Evolutionary conservation across 2,888 invertebrate genomes (phyloP).

Genomic region (Cerastoderma edule): DNA sequence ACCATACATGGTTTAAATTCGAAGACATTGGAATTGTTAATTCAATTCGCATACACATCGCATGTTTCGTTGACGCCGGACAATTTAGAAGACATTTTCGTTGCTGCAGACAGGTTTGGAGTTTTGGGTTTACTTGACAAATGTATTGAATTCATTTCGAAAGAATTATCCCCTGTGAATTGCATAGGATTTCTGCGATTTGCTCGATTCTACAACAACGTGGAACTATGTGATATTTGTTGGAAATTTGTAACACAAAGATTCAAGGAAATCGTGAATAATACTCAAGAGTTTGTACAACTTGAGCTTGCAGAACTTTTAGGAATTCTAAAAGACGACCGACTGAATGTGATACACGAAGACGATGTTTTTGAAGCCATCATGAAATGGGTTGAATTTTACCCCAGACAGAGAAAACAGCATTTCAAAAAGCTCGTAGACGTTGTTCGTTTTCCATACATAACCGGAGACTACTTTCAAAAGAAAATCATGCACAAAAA

Average conservation of each 20-base stretch:
- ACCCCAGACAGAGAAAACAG: slow-evolving; percentile 88
- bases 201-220: slow-evolving; percentile 90
- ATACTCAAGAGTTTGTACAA: slow-evolving; percentile 79
- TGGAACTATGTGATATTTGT: slow-evolving; percentile 89
- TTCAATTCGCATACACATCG: slow-evolving; percentile 90
- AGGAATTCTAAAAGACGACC: slow-evolving; percentile 86
- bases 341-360: slow-evolving; percentile 89
- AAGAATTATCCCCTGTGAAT: slow-evolving; percentile 89
- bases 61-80: slow-evolving; percentile 87
- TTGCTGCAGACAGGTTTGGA: slow-evolving; percentile 90
- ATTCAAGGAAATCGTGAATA: slow-evolving; percentile 68
- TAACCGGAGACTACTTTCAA: slow-evolving; percentile 57
- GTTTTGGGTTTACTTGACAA: slow-evolving; percentile 91
- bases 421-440: slow-evolving; percentile 88
- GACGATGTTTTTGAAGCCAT: slow-evolving; percentile 80
- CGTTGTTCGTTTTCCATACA: slow-evolving; percentile 67
- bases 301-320: slow-evolving; percentile 84
- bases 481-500: slow-evolving; percentile 44
- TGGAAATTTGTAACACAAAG: slow-evolving; percentile 88
- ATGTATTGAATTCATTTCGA: slow-evolving; percentile 90
- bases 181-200: slow-evolving; percentile 93
- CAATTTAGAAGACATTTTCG: slow-evolving; percentile 89
- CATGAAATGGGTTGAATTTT: slow-evolving; percentile 87
- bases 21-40: slow-evolving; percentile 65
- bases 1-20: slow-evolving; percentile 67